These are phyloP conservation scores for Pteropus alecto DNA, from an alignment of 2,113 vertebrate genomes.

Conservation along the genomic window DNA sequence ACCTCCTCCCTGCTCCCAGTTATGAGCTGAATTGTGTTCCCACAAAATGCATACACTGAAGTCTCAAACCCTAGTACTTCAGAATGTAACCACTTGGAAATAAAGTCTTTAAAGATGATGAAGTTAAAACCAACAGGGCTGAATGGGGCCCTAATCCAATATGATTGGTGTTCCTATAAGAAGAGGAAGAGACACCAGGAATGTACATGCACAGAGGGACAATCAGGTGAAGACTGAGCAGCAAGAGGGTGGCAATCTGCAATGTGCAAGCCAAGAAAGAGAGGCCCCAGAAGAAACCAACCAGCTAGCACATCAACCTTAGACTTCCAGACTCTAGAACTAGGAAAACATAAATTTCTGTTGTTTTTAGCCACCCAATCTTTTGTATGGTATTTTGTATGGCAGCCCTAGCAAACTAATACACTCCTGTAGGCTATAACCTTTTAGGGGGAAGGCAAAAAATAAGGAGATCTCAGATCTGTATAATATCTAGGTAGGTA, in stretches of 20 bases:
- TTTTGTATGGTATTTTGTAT: background rate
- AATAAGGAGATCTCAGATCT: background rate
- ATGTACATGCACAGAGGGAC: background rate
- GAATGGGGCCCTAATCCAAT: background rate
- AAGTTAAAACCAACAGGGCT: background rate
- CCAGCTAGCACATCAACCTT: background rate
- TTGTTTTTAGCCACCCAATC: background rate
- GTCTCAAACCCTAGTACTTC: background rate
- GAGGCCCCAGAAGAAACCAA: background rate
- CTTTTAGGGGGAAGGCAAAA: background rate
- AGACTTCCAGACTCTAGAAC: background rate
- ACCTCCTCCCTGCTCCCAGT: background rate
- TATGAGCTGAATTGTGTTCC: background rate
- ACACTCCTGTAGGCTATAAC: background rate
- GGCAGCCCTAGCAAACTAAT: background rate
- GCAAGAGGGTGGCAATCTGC: background rate
- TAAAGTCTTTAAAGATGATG: constrained; percentile 19
- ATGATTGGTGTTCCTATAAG: background rate
- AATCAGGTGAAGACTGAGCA: background rate
- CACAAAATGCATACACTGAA: background rate
- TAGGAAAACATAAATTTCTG: background rate
- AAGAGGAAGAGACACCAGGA: background rate
- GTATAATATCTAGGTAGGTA: background rate
- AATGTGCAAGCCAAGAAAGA: background rate
- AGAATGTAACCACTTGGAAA: constrained; percentile 1